A percentile compares a stretch with the other conserved stretches of the same genome.
These are phyloP conservation scores for Ephestia elutella DNA, from an alignment of 1,140 invertebrate genomes.

Conservation along the genomic window DNA sequence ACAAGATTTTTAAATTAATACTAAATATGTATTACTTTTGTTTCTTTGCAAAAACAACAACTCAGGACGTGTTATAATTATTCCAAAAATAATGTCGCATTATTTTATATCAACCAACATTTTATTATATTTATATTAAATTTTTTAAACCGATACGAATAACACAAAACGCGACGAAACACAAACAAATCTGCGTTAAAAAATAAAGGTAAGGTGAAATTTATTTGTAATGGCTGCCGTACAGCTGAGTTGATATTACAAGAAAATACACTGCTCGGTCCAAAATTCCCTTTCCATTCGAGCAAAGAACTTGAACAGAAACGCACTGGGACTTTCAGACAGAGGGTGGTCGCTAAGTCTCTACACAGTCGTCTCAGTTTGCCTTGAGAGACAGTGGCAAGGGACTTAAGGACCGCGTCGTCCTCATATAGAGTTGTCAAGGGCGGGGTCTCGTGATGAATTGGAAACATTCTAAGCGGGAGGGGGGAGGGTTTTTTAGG, in stretches of 20 bases:
- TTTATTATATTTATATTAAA: neutral
- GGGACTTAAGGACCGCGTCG: slow-evolving; percentile 41
- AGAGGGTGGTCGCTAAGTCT: slow-evolving; percentile 29
- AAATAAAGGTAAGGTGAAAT: slow-evolving; percentile 46
- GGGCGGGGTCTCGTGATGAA: slow-evolving; percentile 74
- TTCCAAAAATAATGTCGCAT: too few relatives aligned
- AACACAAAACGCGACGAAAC: slow-evolving; percentile 22
- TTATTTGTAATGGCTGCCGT: slow-evolving; percentile 60
- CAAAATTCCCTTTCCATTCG: slow-evolving; percentile 30
- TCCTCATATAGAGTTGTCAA: slow-evolving; percentile 74
- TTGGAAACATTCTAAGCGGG: slow-evolving; percentile 62
- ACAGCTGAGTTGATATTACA: slow-evolving; percentile 43
- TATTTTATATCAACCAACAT: neutral
- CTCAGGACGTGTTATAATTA: too few relatives aligned
- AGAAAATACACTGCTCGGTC: slow-evolving; percentile 52
- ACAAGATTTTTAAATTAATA: neutral
- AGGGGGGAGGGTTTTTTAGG: slow-evolving; percentile 30
- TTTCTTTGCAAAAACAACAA: too few relatives aligned
- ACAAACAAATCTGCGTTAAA: slow-evolving; percentile 34
- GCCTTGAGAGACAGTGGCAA: slow-evolving; percentile 24
- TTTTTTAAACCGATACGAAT: slow-evolving; percentile 7
- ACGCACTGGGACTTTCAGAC: slow-evolving; percentile 26
- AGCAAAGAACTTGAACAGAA: slow-evolving; percentile 19
- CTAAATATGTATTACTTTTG: too few relatives aligned
- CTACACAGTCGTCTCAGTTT: slow-evolving; percentile 22